Evolutionary conservation across 2,888 invertebrate genomes (phyloP).

Genomic region (Lagria hirta): DNA sequence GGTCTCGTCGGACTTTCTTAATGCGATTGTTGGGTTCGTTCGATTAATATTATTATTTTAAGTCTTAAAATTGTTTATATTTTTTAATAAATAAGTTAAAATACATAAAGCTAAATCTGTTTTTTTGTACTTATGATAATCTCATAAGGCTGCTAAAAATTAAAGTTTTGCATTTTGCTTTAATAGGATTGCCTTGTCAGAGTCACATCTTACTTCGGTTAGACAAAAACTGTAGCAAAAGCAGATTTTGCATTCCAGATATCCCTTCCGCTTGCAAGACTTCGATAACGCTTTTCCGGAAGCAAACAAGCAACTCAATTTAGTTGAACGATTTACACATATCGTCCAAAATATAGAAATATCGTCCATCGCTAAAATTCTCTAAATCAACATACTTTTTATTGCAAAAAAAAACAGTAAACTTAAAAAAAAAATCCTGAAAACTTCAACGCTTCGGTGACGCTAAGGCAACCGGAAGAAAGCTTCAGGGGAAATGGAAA

Average conservation of each 20-base stretch:
- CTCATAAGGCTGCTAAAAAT: no score
- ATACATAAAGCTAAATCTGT: no score
- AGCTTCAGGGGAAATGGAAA: slow-evolving; percentile 13
- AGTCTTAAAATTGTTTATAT: no score
- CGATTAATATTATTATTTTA: no score
- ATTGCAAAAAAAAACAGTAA: not conserved
- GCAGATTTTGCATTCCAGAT: not conserved
- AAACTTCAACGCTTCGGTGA: not conserved
- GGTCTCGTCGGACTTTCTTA: no score
- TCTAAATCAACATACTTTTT: no score
- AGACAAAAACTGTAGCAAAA: not conserved
- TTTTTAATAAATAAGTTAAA: no score
- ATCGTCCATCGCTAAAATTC: not conserved
- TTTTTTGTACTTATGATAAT: no score
- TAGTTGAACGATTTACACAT: not conserved
- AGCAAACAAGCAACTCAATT: not conserved
- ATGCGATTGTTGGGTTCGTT: no score
- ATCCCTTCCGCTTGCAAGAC: not conserved
- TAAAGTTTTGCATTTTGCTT: no score
- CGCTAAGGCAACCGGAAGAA: slow-evolving; percentile 9
- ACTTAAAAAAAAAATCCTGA: not conserved
- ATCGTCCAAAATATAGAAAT: not conserved
- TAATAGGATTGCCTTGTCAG: no score
- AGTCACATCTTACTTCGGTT: no score
- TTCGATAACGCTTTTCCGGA: not conserved